phyloP scores from a whole-genome alignment of 2,113 vertebrate genomes.

The Laterallus jamaicensis region DNA sequence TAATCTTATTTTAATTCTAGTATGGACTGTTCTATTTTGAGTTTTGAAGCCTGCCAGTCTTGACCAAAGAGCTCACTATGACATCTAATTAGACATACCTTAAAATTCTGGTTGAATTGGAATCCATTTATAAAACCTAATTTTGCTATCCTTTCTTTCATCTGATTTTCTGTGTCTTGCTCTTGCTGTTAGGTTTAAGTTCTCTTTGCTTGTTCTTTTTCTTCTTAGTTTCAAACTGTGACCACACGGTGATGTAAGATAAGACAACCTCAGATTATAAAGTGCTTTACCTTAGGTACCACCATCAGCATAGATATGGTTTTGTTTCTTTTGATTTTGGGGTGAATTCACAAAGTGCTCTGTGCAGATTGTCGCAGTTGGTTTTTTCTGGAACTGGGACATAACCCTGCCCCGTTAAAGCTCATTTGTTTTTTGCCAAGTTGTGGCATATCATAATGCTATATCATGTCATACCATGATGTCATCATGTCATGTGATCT shows the following conservation, averaged over 20 bases:
- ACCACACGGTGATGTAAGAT: neutral
- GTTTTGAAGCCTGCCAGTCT: neutral
- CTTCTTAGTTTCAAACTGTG: neutral
- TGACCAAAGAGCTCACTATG: neutral
- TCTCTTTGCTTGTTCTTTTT: neutral
- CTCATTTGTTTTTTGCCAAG: neutral
- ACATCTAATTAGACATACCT: neutral
- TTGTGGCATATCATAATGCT: neutral
- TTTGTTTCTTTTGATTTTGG: neutral
- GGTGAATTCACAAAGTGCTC: neutral
- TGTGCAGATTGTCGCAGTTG: neutral
- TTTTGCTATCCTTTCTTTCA: neutral
- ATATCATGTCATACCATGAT: neutral
- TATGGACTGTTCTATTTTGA: neutral
- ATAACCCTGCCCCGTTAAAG: neutral
- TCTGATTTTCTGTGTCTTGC: neutral
- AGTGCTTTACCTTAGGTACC: neutral
- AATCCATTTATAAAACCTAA: neutral
- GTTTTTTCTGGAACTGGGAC: neutral
- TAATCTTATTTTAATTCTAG: neutral
- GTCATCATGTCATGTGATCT: neutral
- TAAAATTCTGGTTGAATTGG: neutral
- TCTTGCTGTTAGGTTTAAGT: neutral
- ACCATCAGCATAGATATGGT: neutral
- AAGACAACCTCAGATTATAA: neutral